Conservation (phyloP, 1,140 invertebrate genomes). For the fruit fly (Drosophila melanogaster) region DNA sequence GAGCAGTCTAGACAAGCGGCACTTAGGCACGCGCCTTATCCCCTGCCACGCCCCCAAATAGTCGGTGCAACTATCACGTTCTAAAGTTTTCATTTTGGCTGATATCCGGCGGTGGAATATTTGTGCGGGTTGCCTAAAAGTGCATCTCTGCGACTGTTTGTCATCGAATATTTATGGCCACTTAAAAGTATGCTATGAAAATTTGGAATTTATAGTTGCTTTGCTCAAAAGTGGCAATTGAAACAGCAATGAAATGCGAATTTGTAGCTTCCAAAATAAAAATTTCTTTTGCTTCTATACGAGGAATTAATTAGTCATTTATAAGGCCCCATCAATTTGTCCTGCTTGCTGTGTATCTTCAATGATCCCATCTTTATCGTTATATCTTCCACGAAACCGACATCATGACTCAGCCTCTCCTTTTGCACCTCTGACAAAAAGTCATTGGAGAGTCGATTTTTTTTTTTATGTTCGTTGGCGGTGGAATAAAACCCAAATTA, state of each 20-base stretch:
- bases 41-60: conserved; percentile 20
- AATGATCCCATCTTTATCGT: conserved; percentile 30
- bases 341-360: conserved; percentile 11
- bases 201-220: conserved; percentile 34
- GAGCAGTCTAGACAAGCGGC: conserved; percentile 59
- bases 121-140: conserved; percentile 43
- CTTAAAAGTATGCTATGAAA: conserved; percentile 64
- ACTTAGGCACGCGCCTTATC: conserved; percentile 58
- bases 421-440: conserved; percentile 6
- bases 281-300: background rate
- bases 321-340: conserved; percentile 25
- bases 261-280: conserved; percentile 4
- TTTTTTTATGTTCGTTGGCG: conserved; percentile 19
- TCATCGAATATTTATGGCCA: conserved; percentile 56
- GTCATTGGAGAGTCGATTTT: conserved; percentile 25
- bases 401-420: conserved; percentile 27
- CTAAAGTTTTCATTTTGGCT: conserved; percentile 23
- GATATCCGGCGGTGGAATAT: conserved; percentile 30
- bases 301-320: conserved; percentile 44
- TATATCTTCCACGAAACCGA: conserved; percentile 20
- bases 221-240: conserved; percentile 24
- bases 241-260: conserved; percentile 34
- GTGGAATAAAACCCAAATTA: conserved; percentile 34
- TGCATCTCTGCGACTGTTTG: conserved; percentile 28
- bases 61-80: conserved; percentile 11